Base-by-base conservation (phyloP, 2,113 vertebrate genomes). In the Suncus etruscus region DNA sequence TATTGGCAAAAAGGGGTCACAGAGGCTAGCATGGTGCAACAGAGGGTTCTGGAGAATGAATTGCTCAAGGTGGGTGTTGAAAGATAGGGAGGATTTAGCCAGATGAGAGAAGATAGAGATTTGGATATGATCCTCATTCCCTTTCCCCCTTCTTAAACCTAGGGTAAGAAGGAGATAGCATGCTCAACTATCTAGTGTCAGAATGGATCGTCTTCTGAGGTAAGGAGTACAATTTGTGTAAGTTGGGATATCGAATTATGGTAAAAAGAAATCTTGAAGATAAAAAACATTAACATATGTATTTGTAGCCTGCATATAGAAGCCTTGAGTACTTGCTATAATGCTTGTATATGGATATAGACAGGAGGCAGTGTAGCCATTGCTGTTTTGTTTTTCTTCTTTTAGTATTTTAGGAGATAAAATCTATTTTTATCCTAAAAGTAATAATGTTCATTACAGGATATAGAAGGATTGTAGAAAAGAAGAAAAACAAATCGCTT, bases 401-500 rank as follows among this genome's bases (percentile, higher is more conserved):
- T 39, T 39, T 39, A 39, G 39, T 39, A 3, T 81, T 54, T 94
- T 76, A 93, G 82, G 72, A 83, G 76, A 87, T 31, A 73, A 92
- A 78, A 47, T 86, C 68, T 78, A 90, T 81, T 89, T 92, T 88
- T 5, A 90, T 88, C n/a, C 66, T 88, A 58, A 81, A 91, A 66
- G 54, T 83, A 94, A 76, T 65, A 90, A 83, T 74, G 51, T 16
- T 93, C 24, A 31, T 93, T 85, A 83, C 12, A 76, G 25, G 48
- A 96, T 88, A 51, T 69, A 69, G 70, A 89, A 93, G 32, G 45
- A 88, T 73, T 76, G 85, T 0, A 0, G 24, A 16, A 75, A 79
- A 94, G 58, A 89, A 91, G 65, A 61, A 89, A 92, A 84, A 80
- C 48, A 79, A 90, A 89, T 83, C 70, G 88, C 27, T 50, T 78